Percentiles rank a stretch among this genome's conserved stretches.
phyloP scores from a whole-genome alignment of 2,113 vertebrate genomes.

The Hydrochoerus hydrochaeris region DNA sequence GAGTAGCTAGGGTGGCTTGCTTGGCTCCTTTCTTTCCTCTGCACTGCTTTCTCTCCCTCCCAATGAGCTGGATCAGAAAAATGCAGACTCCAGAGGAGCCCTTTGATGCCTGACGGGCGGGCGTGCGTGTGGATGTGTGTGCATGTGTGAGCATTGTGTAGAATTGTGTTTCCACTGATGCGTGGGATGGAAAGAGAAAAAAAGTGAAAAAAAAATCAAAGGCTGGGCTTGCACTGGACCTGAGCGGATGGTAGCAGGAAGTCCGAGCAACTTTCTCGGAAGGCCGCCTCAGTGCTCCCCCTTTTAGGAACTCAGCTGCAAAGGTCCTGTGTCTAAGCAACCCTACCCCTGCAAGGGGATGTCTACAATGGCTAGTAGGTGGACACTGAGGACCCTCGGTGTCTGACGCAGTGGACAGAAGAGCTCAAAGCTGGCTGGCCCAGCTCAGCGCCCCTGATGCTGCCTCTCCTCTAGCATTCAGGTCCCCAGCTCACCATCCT shows the following conservation, averaged over 20 bases:
- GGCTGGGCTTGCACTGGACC: not conserved
- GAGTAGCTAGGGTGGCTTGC: constrained; percentile 72
- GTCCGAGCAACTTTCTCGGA: not conserved
- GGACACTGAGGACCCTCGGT: not conserved
- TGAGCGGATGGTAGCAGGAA: not conserved
- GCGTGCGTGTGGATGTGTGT: not conserved
- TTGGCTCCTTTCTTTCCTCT: not conserved
- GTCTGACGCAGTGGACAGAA: not conserved
- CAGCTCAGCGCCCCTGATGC: not conserved
- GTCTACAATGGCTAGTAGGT: too few relatives aligned
- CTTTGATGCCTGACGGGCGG: not conserved
- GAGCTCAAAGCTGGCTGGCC: not conserved
- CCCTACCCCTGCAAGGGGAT: not conserved
- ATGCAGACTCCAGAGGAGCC: not conserved
- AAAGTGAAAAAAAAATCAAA: not conserved
- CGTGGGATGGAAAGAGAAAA: constrained; percentile 7
- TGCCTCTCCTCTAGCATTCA: not conserved
- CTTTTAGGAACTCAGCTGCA: not conserved
- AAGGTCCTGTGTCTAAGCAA: not conserved
- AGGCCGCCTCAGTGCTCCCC: constrained; percentile 31
- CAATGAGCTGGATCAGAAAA: constrained; percentile 31
- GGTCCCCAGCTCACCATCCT: not conserved
- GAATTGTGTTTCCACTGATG: not conserved
- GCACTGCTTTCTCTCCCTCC: constrained; percentile 25
- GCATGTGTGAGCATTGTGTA: not conserved